Percentiles rank a stretch among this genome's conserved stretches.
phyloP scores from a whole-genome alignment of 2,888 invertebrate species.

The Lasioglossum morio region DNA sequence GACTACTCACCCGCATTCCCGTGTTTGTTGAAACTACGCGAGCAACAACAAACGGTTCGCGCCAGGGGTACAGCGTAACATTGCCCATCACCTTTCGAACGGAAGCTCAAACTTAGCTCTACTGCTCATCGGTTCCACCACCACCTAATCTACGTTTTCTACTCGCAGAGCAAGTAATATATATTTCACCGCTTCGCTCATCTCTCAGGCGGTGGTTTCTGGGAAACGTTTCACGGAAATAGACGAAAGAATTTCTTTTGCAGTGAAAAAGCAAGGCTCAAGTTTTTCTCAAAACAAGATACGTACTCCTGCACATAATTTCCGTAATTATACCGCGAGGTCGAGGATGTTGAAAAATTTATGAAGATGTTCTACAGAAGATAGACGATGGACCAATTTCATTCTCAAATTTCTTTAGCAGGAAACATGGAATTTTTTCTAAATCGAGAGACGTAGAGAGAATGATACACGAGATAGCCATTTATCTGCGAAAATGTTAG shows the following conservation, averaged over 20 bases:
- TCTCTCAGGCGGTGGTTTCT: background rate
- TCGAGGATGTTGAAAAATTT: background rate
- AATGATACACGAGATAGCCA: background rate
- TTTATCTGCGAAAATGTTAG: background rate
- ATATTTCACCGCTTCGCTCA: background rate
- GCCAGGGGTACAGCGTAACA: conserved; percentile 18
- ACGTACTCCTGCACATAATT: too few species aligned
- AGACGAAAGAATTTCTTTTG: background rate
- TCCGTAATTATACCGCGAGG: background rate
- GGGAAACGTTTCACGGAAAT: background rate
- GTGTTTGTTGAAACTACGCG: conserved; percentile 33
- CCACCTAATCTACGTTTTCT: background rate
- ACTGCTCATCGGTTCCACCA: background rate
- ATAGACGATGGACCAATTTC: background rate
- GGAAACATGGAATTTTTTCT: background rate
- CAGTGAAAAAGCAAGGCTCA: background rate
- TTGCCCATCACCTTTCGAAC: background rate
- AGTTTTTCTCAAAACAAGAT: background rate
- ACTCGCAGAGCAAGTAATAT: background rate
- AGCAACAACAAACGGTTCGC: conserved; percentile 28
- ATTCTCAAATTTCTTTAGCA: background rate
- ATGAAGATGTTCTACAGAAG: background rate
- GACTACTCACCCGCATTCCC: background rate
- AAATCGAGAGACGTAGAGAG: background rate
- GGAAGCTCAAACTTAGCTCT: background rate